Evolutionary conservation across 2,797 vertebrate genomes (phyloP).

Genomic region (Chelmon rostratus): DNA sequence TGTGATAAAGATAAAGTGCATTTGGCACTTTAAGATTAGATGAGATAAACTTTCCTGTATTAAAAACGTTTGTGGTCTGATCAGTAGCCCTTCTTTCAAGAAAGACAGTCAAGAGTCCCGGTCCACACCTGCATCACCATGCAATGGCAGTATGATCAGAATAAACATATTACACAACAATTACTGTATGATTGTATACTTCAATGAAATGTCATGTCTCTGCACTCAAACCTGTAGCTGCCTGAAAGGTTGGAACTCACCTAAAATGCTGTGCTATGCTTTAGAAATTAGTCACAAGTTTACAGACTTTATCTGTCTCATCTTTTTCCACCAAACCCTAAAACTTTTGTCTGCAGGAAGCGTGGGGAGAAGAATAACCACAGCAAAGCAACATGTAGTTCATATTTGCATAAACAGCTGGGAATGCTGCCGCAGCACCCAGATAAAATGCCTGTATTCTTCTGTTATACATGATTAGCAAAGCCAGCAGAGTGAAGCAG

Average conservation of each 20-base stretch:
- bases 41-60: background rate
- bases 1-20: no score
- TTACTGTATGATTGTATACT: no score
- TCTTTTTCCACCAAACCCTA: background rate
- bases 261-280: background rate
- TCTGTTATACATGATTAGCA: slow-evolving; percentile 59
- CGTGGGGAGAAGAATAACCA: slow-evolving; percentile 12
- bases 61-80: background rate
- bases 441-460: slow-evolving; percentile 42
- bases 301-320: background rate
- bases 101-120: background rate
- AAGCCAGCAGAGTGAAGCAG: slow-evolving; percentile 51
- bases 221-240: background rate
- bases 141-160: background rate
- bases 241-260: no score
- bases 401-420: slow-evolving; percentile 58
- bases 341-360: slow-evolving; percentile 20
- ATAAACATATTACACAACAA: background rate
- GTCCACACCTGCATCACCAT: background rate
- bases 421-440: slow-evolving; percentile 24
- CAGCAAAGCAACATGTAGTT: slow-evolving; percentile 27
- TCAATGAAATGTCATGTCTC: background rate
- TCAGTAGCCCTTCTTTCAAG: background rate
- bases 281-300: slow-evolving; percentile 11
- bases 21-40: no score